Percentiles rank a stretch among this genome's conserved stretches.
Conservation (phyloP, 2,797 vertebrate genomes). For the Semotilus atromaculatus region DNA sequence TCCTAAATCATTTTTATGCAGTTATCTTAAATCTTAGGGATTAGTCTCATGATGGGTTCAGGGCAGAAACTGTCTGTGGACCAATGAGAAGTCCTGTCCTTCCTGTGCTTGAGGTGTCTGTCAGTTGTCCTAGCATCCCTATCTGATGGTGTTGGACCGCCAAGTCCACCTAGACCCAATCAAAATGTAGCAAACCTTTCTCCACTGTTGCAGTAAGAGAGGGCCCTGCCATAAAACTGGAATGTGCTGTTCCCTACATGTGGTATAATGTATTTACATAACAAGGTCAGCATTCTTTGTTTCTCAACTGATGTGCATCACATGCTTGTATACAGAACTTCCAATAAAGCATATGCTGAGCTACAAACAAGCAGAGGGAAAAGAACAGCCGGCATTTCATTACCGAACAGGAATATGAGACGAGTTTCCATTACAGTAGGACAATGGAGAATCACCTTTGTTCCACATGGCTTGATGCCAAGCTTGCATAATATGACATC, state of each 20-base stretch:
- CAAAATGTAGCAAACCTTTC: background rate
- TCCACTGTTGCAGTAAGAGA: background rate
- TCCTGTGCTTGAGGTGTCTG: background rate
- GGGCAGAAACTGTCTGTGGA: background rate
- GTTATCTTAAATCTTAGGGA: background rate
- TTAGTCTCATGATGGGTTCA: background rate
- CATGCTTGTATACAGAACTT: slow-evolving; percentile 2
- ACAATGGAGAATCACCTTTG: slow-evolving; percentile 23
- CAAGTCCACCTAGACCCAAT: background rate
- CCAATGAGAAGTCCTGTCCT: background rate
- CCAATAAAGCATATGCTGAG: background rate
- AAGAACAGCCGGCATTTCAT: slow-evolving; percentile 11
- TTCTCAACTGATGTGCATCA: background rate
- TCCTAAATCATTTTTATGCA: background rate
- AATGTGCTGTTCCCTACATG: background rate
- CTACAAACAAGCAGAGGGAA: background rate
- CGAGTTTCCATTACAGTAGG: slow-evolving; percentile 36
- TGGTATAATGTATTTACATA: background rate
- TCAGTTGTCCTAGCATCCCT: background rate
- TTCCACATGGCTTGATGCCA: slow-evolving; percentile 26
- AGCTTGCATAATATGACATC: slow-evolving; percentile 11
- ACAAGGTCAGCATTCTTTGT: background rate
- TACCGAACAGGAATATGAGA: background rate
- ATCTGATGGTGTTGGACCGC: background rate
- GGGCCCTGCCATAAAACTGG: background rate